phyloP scores from a whole-genome alignment of 2,113 vertebrate genomes.

The Malurus alboscapulatus region DNA sequence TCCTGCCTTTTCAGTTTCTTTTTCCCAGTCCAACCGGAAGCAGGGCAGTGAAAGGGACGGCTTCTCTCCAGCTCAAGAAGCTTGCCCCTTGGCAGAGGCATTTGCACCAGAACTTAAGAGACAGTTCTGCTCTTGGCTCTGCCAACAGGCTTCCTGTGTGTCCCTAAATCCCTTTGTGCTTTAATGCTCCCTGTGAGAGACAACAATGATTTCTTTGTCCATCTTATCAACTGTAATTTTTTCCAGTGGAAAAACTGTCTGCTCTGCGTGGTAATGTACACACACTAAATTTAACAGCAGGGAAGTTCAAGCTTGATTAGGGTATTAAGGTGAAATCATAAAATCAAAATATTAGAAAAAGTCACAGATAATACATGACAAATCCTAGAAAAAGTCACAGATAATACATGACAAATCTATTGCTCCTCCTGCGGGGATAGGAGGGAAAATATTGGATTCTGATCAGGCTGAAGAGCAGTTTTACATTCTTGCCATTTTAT shows the following conservation, averaged over 20 bases:
- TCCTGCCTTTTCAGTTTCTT: constrained; percentile 49
- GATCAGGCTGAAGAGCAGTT: background rate
- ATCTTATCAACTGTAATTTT: constrained; percentile 17
- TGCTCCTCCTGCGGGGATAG: background rate
- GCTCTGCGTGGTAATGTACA: background rate
- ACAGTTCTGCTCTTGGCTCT: constrained; percentile 15
- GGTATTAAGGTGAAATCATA: background rate
- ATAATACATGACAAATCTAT: background rate
- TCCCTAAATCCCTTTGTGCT: constrained; percentile 28
- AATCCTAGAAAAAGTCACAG: background rate
- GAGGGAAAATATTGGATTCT: background rate
- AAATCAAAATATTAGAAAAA: background rate
- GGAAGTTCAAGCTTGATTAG: background rate
- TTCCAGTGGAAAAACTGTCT: background rate
- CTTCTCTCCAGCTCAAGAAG: constrained; percentile 29
- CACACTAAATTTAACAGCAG: background rate
- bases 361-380: background rate
- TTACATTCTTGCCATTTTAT: background rate
- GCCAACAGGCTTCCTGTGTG: constrained; percentile 16
- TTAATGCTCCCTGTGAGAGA: background rate
- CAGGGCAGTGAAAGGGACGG: constrained; percentile 12
- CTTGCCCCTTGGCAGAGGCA: constrained; percentile 5
- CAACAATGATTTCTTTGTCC: background rate
- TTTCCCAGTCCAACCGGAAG: constrained; percentile 47
- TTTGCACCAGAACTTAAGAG: constrained; percentile 9